Evolutionary conservation across 2,888 invertebrate genomes (phyloP), one percentile per base, ranked within the genome.

Genomic region (Aspidapion aeneum): DNA sequence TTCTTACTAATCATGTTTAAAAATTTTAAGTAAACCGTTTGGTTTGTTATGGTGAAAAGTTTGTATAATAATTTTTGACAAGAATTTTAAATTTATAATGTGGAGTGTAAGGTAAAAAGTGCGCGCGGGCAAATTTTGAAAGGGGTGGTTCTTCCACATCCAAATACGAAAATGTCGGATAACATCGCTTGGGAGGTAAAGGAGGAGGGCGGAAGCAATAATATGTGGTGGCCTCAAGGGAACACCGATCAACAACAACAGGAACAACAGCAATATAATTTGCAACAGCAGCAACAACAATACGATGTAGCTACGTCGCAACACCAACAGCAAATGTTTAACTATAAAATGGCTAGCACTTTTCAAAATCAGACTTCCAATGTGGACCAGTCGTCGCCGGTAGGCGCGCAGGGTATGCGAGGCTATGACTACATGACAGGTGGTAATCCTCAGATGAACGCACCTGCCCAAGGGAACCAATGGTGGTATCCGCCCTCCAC

Each of bases 311-410:
- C 82, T 68, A 83, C 85, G 74, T 85, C 82, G 68, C 84, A 84
- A 68, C 82, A 83, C 59, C 84, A 85, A 71, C 91, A 91, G 77
- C 91, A 91, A 80, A 83, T 91, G 72, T 92, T 91, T 79, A 88
- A 89, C 68, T 93, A 93, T 80, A 93, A 92, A 85, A 91, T 93
- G 91, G 89, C 91, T 75, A 89, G 90, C 79, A 90, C 90, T 79
- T 91, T 92, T 84, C 87, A 90, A 74, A 87, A 86, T 79, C 86
- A 87, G 74, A 87, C 86, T 80, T 87, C 85, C 18, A 63, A 60
- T 35, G 57, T 52, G 1, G 52, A 60, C n/a, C 18, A 56, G 5
- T 3, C 35, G 12, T 35, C 35, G 35, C 35, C 35, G 35, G 35
- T 12, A 3, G 35, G 35, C 3, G 35, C 35, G 5, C 35, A 35